Conservation (phyloP, 2,888 invertebrate genomes). For the Corythucha ciliata region DNA sequence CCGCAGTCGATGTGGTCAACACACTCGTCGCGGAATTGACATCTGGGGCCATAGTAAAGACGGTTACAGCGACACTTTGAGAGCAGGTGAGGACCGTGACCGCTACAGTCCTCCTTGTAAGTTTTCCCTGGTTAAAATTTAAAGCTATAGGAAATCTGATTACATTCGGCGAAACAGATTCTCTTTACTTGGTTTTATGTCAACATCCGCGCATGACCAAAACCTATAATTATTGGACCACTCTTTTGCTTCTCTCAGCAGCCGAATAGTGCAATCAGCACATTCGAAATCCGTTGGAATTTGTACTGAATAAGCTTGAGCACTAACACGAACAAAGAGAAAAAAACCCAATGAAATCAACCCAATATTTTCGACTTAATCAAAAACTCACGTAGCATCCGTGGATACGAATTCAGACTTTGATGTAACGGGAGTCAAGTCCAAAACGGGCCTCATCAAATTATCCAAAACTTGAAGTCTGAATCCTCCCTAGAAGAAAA, state of each 20-base stretch:
- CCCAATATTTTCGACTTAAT: too few species aligned
- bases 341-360: too few species aligned
- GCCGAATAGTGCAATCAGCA: conserved; percentile 76
- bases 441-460: conserved; percentile 71
- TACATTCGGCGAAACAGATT: conserved; percentile 3
- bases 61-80: conserved; percentile 73
- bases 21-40: conserved; percentile 86
- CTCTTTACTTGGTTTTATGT: conserved; percentile 49
- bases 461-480: conserved; percentile 77
- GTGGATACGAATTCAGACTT: conserved; percentile 70
- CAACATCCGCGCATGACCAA: conserved; percentile 94
- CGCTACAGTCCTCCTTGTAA: conserved; percentile 75
- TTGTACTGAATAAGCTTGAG: conserved; percentile 69
- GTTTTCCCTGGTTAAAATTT: conserved; percentile 51
- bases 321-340: conserved; percentile 46
- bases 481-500: conserved; percentile 72
- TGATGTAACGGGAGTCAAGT: conserved; percentile 70
- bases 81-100: conserved; percentile 68
- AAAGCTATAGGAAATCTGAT: conserved; percentile 5
- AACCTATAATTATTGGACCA: conserved; percentile 79
- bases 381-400: conserved; percentile 72
- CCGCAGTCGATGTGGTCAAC: conserved; percentile 76
- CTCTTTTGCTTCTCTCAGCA: conserved; percentile 83
- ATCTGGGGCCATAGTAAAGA: conserved; percentile 68
- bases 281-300: conserved; percentile 77